Evolutionary conservation across 2,113 vertebrate genomes (phyloP), one percentile per base, ranked within the genome.

Genomic region (Morphnarchus princeps): DNA sequence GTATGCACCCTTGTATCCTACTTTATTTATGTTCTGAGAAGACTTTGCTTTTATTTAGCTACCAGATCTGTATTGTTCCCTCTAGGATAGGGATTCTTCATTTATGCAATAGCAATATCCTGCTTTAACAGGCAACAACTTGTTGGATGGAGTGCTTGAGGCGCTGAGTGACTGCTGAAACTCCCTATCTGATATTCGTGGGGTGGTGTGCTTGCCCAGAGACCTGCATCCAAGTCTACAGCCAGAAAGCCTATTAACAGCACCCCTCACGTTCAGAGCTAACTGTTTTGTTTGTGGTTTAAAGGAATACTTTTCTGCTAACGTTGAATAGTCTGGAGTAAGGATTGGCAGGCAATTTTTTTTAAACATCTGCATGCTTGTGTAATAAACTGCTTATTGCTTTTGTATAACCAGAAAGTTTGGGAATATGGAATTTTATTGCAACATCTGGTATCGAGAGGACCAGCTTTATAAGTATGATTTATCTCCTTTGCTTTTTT

Each of bases 51-150:
- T 72, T 55, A 7, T 65, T 87, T 40, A 54, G 81, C 66, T 54
- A 80, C 45, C 57, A 59, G 59, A 57, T 83, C 29, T 38, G 31
- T 80, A 95, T 84, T 65, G 58, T 32, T 92, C 31, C 86, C 95
- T 89, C 71, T 32, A 79, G 92, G 94, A 84, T 0, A 96, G 89
- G 77, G 55, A 95, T 95, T 97, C 93, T 63, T 89, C 47, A 13
- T 82, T 93, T 88, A 70, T 55, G 89, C 69, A 92, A 79, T 7
- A 71, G 80, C 81, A 90, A 32, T 42, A 96, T 89, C 83, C 82
- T 81, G 82, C 72, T 89, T 32, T 43, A 84, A 65, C 83, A 94
- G 70, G 94, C 93, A 79, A 3, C 81, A 84, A 6, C 92, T 79
- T 96, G 89, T 92, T 81, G 88, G 69, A 42, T 55, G 15, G 52